Percentiles rank a stretch among this genome's conserved stretches.
Conservation (phyloP, 2,888 invertebrate species). For the Pristionchus mayeri region DNA sequence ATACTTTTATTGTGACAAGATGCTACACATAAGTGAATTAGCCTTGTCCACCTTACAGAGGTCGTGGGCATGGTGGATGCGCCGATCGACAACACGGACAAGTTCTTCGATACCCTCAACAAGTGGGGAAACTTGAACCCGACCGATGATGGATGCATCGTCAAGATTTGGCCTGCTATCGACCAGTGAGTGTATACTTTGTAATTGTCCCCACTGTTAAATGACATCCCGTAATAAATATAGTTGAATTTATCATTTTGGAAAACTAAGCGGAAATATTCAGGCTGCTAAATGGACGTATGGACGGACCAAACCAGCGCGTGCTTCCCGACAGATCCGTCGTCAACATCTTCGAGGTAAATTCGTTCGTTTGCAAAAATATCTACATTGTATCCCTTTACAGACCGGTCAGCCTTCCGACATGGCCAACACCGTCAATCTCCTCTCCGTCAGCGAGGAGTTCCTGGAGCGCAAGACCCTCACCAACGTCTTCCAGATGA, state of each 20-base stretch:
- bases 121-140: constrained; percentile 6
- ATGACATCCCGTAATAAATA: no score
- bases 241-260: no score
- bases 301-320: background rate
- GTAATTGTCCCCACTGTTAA: no score
- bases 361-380: no score
- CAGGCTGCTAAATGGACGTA: background rate
- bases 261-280: no score
- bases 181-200: background rate
- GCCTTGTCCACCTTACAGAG: background rate
- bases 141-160: constrained; percentile 21
- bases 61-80: constrained; percentile 36
- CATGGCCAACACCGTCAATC: background rate
- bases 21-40: no score
- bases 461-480: constrained; percentile 7
- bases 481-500: constrained; percentile 5
- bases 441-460: background rate
- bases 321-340: constrained; percentile 13
- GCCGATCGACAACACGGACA: background rate
- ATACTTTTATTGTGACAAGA: no score
- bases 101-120: constrained; percentile 38
- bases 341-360: constrained; percentile 22
- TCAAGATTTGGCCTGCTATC: background rate
- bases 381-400: no score
- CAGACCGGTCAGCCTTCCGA: background rate